These are phyloP conservation scores for Polyommatus iphigenia DNA, from an alignment of 2,888 invertebrate species.

Conservation along the genomic window DNA sequence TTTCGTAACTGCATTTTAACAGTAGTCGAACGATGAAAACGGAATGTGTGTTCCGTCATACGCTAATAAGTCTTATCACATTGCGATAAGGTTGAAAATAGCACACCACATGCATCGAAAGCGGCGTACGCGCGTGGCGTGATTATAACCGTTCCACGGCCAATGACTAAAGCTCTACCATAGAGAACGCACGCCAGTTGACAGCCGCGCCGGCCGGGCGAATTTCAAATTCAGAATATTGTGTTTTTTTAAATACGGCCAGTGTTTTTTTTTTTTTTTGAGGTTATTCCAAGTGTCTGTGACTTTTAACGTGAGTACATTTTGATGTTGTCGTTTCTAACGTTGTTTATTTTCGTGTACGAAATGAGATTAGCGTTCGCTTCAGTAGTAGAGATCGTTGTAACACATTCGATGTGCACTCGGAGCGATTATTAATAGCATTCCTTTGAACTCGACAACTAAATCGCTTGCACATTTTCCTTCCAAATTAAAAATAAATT, in stretches of 20 bases:
- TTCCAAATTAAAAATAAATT: not conserved
- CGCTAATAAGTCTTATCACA: not conserved
- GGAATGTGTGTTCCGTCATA: not conserved
- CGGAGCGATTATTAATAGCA: conserved; percentile 26
- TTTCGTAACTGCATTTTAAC: conserved; percentile 21
- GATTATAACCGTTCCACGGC: conserved; percentile 34
- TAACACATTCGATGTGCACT: conserved; percentile 29
- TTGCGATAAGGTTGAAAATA: not conserved
- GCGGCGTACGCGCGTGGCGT: conserved; percentile 33
- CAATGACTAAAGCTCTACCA: conserved; percentile 42
- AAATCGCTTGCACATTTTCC: conserved; percentile 18
- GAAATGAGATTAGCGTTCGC: not conserved
- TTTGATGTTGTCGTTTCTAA: not conserved
- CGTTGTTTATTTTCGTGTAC: not conserved
- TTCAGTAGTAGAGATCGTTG: conserved; percentile 25
- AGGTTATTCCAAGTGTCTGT: conserved; percentile 1
- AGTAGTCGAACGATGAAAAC: not conserved
- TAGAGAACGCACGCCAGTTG: conserved; percentile 39
- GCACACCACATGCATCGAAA: conserved; percentile 19
- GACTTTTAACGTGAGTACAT: conserved; percentile 5
- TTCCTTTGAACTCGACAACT: conserved; percentile 25
- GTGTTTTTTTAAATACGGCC: not conserved
- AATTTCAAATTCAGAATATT: conserved; percentile 31
- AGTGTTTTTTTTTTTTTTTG: conserved; percentile 24
- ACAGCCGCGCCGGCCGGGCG: conserved; percentile 40